Evolutionary conservation across 2,113 vertebrate species (phyloP), one percentile per base, ranked within the genome.

Genomic region (Hemibagrus wyckioides): DNA sequence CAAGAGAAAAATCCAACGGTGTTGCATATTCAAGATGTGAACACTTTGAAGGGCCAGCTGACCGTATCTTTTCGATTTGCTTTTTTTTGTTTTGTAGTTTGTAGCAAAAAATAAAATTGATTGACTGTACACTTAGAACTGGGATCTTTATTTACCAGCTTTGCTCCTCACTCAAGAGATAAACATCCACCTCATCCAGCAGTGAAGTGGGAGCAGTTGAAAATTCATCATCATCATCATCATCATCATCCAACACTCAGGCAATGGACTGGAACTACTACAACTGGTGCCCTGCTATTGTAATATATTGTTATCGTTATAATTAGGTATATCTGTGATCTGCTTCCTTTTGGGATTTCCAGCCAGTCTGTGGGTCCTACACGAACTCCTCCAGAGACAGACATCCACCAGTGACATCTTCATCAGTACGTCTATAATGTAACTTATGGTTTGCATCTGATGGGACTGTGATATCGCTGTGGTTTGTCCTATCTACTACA

Each of bases 381-480:
- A 69, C 11, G 75, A 87, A 59, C 86, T 89, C 30, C 14, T 69
- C 28, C 80, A 79, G 57, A 85, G 57, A 56, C 41, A 63, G 23
- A 77, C 39, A 21, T 41, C 52, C 54, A 84, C 80, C 17, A 52
- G 48, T 23, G 69, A 88, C 33, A 10, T 85, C 17, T 88, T 85
- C 54, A 82, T 88, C 21, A 82, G 39, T 33, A n/a, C 86, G 23
- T 19, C 87, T 17, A 14, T 82, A 28, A 54, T 77, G 4, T 69
- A 89, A 28, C 85, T 90, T 23, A 89, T 87, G 82, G 79, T 85
- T 41, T 89, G 79, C 50, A 25, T 85, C 23, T 90, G 89, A 39
- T 86, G 39, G 36, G 89, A 89, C 28, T 89, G 84, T 25, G 87
- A 89, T 82, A 15, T 89, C 36, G 89, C 89, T 79, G 89, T 90